Evolutionary conservation across 2,113 vertebrate species (phyloP).

Genomic region (Sialia sialis): DNA sequence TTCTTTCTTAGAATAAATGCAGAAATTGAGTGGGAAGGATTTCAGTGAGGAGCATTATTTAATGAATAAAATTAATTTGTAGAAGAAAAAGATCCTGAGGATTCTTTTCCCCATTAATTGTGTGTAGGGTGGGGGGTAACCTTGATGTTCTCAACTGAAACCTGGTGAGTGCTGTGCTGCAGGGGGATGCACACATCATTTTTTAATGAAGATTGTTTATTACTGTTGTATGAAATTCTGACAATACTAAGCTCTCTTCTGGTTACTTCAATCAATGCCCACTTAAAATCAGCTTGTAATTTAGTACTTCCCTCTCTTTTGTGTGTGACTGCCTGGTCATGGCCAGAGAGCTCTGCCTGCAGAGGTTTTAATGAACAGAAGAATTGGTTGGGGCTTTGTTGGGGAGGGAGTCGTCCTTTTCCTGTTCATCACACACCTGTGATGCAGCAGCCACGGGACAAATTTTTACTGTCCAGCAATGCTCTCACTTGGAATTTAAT

Average conservation of each 20-base stretch:
- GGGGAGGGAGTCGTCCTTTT: background rate
- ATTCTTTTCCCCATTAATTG: background rate
- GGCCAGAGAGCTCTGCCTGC: background rate
- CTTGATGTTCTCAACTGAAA: background rate
- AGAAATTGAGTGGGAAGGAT: background rate
- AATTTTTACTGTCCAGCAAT: background rate
- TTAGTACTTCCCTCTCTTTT: constrained; percentile 36
- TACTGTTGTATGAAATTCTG: background rate
- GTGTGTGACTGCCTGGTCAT: background rate
- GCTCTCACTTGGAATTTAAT: constrained; percentile 52
- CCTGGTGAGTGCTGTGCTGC: background rate
- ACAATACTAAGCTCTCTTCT: constrained; percentile 11
- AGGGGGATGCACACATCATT: background rate
- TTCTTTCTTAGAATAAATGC: background rate
- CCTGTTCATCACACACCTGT: constrained; percentile 32
- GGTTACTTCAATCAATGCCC: constrained; percentile 43
- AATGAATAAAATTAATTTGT: background rate
- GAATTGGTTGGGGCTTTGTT: background rate
- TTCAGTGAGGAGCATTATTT: background rate
- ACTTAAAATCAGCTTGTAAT: constrained; percentile 40
- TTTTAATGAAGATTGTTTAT: constrained; percentile 42
- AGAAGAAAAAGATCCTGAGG: background rate
- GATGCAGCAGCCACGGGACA: background rate
- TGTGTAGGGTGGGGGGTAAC: background rate
- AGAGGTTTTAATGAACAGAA: background rate